A percentile compares a stretch with the other conserved stretches of the same genome.
These are phyloP conservation scores for Anodontia alba DNA, from an alignment of 2,888 invertebrate genomes.

Conservation along the genomic window DNA sequence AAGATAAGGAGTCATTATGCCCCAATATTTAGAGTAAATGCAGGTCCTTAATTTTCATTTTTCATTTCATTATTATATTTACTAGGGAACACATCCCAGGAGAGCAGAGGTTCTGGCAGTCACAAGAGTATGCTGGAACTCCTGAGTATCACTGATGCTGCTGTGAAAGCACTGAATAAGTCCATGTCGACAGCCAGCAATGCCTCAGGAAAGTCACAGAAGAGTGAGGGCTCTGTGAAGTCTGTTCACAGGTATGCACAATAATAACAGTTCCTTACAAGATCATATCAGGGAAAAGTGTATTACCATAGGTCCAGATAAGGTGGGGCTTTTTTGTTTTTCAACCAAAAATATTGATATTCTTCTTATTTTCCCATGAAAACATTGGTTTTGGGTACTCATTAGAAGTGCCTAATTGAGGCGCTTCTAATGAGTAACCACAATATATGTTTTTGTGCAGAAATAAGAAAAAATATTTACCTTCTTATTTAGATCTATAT, in stretches of 20 bases:
- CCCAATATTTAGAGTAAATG: no score
- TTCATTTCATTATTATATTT: not conserved
- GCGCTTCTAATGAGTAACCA: no score
- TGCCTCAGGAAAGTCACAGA: conserved; percentile 43
- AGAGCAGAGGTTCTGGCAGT: conserved; percentile 41
- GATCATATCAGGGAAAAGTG: not conserved
- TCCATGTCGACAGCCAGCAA: conserved; percentile 58
- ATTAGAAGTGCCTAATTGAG: no score
- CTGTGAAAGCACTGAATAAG: conserved; percentile 74
- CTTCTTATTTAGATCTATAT: no score
- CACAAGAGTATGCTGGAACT: conserved; percentile 72
- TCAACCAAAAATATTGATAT: no score
- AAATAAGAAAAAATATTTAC: no score
- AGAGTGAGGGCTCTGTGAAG: not conserved
- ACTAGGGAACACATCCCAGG: conserved; percentile 50
- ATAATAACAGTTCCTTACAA: not conserved
- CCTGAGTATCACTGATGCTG: conserved; percentile 75
- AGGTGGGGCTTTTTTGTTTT: no score
- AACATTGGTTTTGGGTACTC: no score
- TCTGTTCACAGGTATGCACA: not conserved
- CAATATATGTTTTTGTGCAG: no score
- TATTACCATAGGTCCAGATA: not conserved
- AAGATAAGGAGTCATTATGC: no score
- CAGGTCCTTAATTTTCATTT: no score
- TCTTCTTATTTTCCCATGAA: no score